phyloP scores from a whole-genome alignment of 1,140 invertebrate species.

The Sycophila sp. region DNA sequence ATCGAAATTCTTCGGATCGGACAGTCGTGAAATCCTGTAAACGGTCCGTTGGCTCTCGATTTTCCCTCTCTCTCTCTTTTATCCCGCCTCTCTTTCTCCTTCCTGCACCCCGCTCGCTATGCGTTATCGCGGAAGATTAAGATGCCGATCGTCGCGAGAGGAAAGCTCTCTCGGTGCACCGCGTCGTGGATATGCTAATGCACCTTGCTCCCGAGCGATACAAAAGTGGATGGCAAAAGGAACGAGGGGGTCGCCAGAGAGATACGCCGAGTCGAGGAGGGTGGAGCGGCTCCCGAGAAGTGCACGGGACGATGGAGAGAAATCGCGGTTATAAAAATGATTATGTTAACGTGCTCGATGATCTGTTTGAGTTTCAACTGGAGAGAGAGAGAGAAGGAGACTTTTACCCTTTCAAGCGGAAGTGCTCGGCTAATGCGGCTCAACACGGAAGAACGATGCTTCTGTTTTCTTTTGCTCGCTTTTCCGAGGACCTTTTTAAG shows the following conservation, averaged over 20 bases:
- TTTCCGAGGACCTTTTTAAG: no score
- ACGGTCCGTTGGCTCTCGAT: constrained; percentile 19
- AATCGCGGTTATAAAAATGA: constrained; percentile 7
- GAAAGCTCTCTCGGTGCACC: constrained; percentile 31
- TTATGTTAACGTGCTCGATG: not conserved
- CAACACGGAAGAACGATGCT: no score
- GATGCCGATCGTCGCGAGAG: constrained; percentile 40
- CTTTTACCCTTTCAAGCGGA: no score
- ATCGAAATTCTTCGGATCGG: constrained; percentile 39
- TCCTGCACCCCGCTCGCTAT: constrained; percentile 16
- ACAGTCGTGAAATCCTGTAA: constrained; percentile 40
- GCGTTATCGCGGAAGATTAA: constrained; percentile 43
- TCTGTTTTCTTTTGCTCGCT: no score
- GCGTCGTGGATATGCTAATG: constrained; percentile 40
- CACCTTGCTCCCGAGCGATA: constrained; percentile 3
- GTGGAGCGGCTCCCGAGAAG: not conserved
- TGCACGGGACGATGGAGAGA: not conserved
- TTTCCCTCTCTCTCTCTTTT: not conserved
- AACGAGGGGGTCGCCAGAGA: not conserved
- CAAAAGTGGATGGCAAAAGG: not conserved
- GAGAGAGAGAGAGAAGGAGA: no score
- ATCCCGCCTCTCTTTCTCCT: constrained; percentile 1
- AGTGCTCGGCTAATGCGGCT: no score
- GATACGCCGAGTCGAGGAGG: not conserved
- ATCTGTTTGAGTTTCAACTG: not conserved